Evolutionary conservation across 2,797 vertebrate species (phyloP), one percentile per base, ranked within the genome.

Genomic region (Sebastes steindachneri): DNA sequence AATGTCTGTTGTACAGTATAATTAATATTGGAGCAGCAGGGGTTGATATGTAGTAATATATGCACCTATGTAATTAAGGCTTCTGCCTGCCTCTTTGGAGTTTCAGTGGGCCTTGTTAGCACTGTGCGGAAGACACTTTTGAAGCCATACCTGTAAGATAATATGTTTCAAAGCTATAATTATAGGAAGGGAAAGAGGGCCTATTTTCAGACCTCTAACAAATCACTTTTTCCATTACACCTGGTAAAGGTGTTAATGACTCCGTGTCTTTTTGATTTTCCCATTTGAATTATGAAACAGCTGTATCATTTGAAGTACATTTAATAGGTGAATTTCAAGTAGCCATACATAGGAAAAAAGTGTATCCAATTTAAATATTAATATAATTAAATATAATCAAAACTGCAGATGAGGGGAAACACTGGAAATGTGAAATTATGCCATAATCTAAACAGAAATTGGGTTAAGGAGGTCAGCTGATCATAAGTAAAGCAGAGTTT

Each of bases 171-270:
- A 93, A 95, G 92, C 88, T 94, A 88, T 95, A 95, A 96, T 96
- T 94, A 96, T 90, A 93, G 91, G 92, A 77, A 92, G 82, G 84
- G 90, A 95, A 95, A 94, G 84, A 91, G 86, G 84, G 88, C 88
- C 91, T 96, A 95, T 96, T 96, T 96, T 95, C 91, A 94, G 94
- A 94, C 87, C 87, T 94, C 89, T 91, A 95, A 95, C 93, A 94
- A 95, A 96, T 96, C 93, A 95, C 93, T 95, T 96, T 94, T 95
- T 90, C 91, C 85, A 94, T 96, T 95, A 95, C 92, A 94, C 86
- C 91, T 88, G 89, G 93, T 95, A 95, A 96, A 96, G 93, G 94
- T 96, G 94, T 95, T 96, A 96, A 96, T 96, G 92, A 95, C 89
- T 89, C 87, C 93, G 93, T 94, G 94, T 94, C 94, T 92, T 95